Base-by-base conservation (phyloP, 1,140 invertebrate genomes). In the Drosophila guanche region DNA sequence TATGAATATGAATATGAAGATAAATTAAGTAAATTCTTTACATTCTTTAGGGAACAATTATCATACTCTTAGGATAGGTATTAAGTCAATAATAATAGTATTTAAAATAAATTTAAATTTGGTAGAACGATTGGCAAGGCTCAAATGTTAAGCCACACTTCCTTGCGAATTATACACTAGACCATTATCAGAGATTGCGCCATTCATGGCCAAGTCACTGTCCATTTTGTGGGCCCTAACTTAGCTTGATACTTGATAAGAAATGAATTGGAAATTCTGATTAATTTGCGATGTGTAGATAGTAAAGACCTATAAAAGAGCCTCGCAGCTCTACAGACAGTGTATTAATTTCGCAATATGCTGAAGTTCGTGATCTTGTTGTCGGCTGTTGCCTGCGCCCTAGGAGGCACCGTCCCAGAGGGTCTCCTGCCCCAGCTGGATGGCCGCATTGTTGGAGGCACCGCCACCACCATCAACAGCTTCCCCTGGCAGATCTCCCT, bases 401-500 rank as follows among this genome's bases (percentile, higher is more conserved):
- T 90, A 16, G 79, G 76, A 5, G 79, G 75, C 40, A 66, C 79
- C 40, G 33, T 90, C 3, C 83, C 89, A 14, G 79, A 89, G 69
- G 81, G 89, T 20, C 59, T 90, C 51, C 59, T 90, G 22, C 89
- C 89, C 53, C 76, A 89, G 63, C 54, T 89, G 65, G 84, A 88
- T 71, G 92, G 91, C 4, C 90, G 90, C 42, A 92, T 93, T 51
- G 92, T 94, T 37, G 93, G 93, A 42, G 93, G 93, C 23, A 48
- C 72, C n/a, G 41, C 85, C 16, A 92, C 92, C 42, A 91, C 76
- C 50, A 93, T 94, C 55, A 81, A 90, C 50, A 79, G 92, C 55
- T 94, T 93, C 78, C 94, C 94, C 42, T 94, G 92, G 81, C 92
- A 93, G 91, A 90, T 92, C 55, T 93, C 93, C 5, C 70, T 95